Conservation (phyloP, 2,797 vertebrate genomes). For the Avahi laniger region DNA sequence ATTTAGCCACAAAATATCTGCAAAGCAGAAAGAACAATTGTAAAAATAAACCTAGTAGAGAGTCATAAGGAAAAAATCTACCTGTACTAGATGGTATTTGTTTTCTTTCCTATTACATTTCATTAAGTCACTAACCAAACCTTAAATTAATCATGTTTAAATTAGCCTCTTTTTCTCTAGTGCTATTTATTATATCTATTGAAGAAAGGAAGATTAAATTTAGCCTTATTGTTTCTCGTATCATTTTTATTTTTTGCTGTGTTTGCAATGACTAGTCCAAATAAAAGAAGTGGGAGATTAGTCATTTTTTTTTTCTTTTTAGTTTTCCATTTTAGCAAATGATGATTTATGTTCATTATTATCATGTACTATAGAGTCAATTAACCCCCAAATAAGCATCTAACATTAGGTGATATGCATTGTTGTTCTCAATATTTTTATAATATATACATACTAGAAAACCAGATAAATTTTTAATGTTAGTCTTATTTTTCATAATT, state of each 20-base stretch:
- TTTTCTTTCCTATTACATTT: constrained; percentile 45
- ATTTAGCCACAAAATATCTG: neutral
- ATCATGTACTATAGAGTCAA: neutral
- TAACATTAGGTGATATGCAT: neutral
- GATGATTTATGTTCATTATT: constrained; percentile 38
- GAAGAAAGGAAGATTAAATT: neutral
- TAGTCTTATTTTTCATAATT: constrained; percentile 41
- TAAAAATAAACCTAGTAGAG: neutral
- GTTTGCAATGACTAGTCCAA: constrained; percentile 7
- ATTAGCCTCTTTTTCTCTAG: neutral
- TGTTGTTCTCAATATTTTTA: constrained; percentile 32
- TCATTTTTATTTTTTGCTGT: neutral
- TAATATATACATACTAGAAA: neutral
- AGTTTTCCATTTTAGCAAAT: constrained; percentile 45
- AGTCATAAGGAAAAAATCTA: neutral
- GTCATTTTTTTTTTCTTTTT: neutral
- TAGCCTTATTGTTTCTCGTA: neutral
- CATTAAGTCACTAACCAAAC: constrained; percentile 51
- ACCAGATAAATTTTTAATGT: constrained; percentile 34
- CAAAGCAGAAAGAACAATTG: neutral
- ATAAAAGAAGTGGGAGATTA: neutral
- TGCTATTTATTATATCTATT: constrained; percentile 16
- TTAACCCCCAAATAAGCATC: constrained; percentile 28
- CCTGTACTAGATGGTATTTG: neutral
- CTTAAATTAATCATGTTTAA: constrained; percentile 42